Evolutionary conservation across 2,888 invertebrate genomes (phyloP).

Genomic region (Ptychoptera contaminata): DNA sequence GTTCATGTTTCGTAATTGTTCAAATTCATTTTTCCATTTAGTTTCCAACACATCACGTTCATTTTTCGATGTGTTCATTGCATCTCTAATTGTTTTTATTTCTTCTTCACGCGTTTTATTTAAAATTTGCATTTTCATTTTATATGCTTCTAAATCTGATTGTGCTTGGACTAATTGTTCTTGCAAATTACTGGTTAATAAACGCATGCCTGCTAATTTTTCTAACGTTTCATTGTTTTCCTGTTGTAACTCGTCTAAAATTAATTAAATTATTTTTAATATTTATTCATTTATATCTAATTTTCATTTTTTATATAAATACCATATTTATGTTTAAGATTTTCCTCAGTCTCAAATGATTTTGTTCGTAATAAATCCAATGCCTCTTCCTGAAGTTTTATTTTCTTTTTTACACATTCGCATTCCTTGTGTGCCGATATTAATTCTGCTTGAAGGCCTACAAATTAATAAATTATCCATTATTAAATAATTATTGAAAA

Average conservation of each 20-base stretch:
- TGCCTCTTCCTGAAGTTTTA: conserved; percentile 27
- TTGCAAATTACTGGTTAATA: conserved; percentile 24
- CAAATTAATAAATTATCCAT: background rate
- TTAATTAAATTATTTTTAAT: background rate
- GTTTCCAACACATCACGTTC: conserved; percentile 40
- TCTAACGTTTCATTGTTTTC: conserved; percentile 33
- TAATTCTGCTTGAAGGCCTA: conserved; percentile 29
- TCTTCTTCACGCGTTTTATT: conserved; percentile 36
- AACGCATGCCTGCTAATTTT: conserved; percentile 35
- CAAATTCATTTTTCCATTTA: conserved; percentile 47
- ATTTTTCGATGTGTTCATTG: conserved; percentile 39
- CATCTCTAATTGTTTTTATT: conserved; percentile 35
- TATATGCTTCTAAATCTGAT: conserved; percentile 21
- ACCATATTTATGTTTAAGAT: conserved; percentile 26
- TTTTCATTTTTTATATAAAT: too few species aligned
- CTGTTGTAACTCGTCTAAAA: conserved; percentile 30
- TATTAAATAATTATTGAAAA: background rate
- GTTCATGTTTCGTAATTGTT: conserved; percentile 43
- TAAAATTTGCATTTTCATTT: conserved; percentile 29
- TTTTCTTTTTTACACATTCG: conserved; percentile 26
- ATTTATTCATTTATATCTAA: background rate
- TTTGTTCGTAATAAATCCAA: conserved; percentile 24
- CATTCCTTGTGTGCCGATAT: conserved; percentile 28
- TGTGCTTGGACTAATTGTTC: conserved; percentile 25
- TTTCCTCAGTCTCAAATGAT: conserved; percentile 26